These are phyloP conservation scores for Sciurus niger DNA, from an alignment of 2,113 vertebrate genomes.

Conservation along the genomic window DNA sequence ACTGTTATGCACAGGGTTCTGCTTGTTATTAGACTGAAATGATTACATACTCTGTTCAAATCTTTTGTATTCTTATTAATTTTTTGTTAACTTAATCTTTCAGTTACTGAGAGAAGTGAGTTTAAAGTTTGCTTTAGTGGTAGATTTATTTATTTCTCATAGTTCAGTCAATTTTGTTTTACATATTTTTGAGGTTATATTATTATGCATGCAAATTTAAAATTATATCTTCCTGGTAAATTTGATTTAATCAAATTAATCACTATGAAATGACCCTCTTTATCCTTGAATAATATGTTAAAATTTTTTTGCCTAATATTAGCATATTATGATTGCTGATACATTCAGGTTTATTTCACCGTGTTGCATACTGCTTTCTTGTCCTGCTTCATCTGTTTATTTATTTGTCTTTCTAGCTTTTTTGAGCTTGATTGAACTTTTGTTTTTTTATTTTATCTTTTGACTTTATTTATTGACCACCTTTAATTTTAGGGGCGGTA, in stretches of 20 bases:
- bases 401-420: background rate
- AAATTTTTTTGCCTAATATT: slow-evolving; percentile 31
- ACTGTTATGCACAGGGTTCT: background rate
- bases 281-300: slow-evolving; percentile 18
- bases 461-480: background rate
- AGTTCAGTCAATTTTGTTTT: background rate
- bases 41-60: background rate
- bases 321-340: background rate
- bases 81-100: slow-evolving; percentile 14
- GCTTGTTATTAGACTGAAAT: background rate
- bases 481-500: background rate
- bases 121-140: slow-evolving; percentile 5
- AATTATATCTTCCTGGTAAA: slow-evolving; percentile 20
- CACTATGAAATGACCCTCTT: background rate
- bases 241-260: background rate
- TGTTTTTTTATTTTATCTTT: slow-evolving; percentile 8
- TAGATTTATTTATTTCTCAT: slow-evolving; percentile 22
- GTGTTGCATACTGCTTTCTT: background rate
- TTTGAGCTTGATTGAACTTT: background rate
- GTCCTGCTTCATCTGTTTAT: background rate
- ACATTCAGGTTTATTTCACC: background rate
- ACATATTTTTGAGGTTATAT: slow-evolving; percentile 32
- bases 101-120: background rate
- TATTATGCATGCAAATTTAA: background rate
- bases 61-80: slow-evolving; percentile 25